phyloP scores from a whole-genome alignment of 2,888 invertebrate genomes.

The Barypeithes pellucidus region DNA sequence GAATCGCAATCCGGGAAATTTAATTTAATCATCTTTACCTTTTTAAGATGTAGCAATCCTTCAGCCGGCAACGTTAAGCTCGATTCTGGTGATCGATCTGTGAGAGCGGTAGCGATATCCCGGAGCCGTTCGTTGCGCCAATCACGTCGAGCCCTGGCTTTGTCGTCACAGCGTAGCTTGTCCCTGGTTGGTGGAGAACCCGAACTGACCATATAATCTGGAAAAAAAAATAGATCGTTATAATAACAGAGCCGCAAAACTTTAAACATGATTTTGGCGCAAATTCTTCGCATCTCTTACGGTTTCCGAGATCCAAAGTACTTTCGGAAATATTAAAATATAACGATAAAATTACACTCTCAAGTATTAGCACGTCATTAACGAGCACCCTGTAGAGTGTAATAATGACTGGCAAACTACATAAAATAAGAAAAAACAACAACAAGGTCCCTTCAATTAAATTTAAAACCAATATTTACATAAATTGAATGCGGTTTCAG shows the following conservation, averaged over 20 bases:
- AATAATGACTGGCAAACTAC: too few species aligned
- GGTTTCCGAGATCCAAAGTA: too few species aligned
- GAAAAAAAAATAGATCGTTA: slow-evolving; percentile 44
- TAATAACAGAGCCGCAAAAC: too few species aligned
- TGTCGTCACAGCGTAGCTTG: slow-evolving; percentile 84
- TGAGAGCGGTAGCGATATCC: slow-evolving; percentile 88
- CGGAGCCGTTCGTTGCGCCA: slow-evolving; percentile 82
- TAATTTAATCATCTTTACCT: slow-evolving; percentile 71
- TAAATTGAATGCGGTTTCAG: slow-evolving; percentile 40
- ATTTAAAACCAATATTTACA: slow-evolving; percentile 26
- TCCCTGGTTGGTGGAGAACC: slow-evolving; percentile 87
- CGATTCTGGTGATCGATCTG: slow-evolving; percentile 77
- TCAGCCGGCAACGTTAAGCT: slow-evolving; percentile 81
- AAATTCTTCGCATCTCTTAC: too few species aligned
- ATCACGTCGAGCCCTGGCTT: slow-evolving; percentile 76
- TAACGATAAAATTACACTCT: too few species aligned
- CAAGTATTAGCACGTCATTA: too few species aligned
- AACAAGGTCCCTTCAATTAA: slow-evolving; percentile 29
- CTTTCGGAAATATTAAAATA: too few species aligned
- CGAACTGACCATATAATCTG: slow-evolving; percentile 76
- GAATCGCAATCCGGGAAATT: too few species aligned
- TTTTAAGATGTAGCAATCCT: slow-evolving; percentile 88
- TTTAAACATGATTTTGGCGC: too few species aligned
- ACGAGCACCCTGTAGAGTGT: too few species aligned
- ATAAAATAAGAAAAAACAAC: slow-evolving; percentile 26